A percentile compares a stretch with the other conserved stretches of the same genome.
Conservation (phyloP, 2,113 vertebrate genomes). For the Sturnira hondurensis region DNA sequence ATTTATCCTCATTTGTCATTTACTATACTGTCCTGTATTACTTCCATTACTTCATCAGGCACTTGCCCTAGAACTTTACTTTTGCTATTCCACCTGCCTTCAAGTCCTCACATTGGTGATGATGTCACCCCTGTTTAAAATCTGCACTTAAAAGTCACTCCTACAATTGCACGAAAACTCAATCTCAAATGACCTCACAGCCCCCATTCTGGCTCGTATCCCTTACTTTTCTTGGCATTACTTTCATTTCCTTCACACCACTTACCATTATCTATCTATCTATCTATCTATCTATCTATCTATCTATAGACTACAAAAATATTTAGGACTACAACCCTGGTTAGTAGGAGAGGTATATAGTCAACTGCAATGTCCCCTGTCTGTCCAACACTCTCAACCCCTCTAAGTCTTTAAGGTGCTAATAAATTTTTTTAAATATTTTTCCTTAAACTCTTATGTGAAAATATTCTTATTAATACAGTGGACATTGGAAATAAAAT, state of each 20-base stretch:
- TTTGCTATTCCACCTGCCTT: background rate
- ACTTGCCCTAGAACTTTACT: background rate
- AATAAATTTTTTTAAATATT: background rate
- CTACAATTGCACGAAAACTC: background rate
- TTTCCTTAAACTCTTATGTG: background rate
- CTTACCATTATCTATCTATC: background rate
- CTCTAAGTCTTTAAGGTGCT: background rate
- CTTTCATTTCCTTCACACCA: background rate
- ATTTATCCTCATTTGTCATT: background rate
- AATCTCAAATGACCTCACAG: background rate
- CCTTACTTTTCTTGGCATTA: background rate
- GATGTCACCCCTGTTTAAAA: background rate
- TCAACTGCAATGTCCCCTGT: background rate
- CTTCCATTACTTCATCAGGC: background rate
- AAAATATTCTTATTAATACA: background rate
- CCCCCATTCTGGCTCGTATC: background rate
- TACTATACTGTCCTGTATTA: background rate
- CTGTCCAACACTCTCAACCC: background rate
- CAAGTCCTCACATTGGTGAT: background rate
- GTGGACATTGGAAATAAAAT: background rate
- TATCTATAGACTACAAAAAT: no score
- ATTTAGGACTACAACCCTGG: background rate
- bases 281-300: no score
- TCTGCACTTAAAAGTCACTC: background rate
- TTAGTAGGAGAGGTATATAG: background rate